Evolutionary conservation across 2,113 vertebrate species (phyloP).

Genomic region (Eretmochelys imbricata): DNA sequence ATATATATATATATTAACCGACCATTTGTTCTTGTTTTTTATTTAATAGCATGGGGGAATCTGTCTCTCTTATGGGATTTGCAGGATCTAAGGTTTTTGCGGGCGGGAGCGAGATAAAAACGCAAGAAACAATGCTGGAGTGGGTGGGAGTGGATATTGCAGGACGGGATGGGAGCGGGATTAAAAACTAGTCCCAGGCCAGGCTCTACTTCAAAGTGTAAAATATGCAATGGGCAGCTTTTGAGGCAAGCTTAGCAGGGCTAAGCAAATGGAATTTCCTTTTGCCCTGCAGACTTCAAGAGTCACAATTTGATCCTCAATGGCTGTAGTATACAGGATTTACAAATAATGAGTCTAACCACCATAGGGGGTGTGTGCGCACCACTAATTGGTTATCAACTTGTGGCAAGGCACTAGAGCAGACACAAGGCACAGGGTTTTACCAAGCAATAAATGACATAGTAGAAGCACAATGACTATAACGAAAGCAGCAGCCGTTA

Average conservation of each 20-base stretch:
- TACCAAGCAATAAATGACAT: neutral
- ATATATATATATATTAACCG: neutral
- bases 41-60: too few species aligned
- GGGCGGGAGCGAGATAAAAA: too few species aligned
- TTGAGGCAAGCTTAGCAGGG: neutral
- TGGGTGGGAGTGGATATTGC: too few species aligned
- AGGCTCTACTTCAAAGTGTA: neutral
- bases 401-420: neutral
- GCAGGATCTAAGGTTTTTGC: too few species aligned
- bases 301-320: neutral
- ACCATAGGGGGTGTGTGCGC: neutral
- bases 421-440: neutral
- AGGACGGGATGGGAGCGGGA: too few species aligned
- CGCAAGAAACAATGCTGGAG: too few species aligned
- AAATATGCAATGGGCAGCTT: neutral
- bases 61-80: too few species aligned
- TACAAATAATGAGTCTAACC: neutral
- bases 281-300: too few species aligned
- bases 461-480: neutral
- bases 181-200: too few species aligned
- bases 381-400: neutral
- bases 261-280: neutral
- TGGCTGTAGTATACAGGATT: neutral
- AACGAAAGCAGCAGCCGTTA: accelerated
- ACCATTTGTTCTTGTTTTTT: too few species aligned